Conservation (phyloP, 1,140 invertebrate genomes). For the Dendroctonus valens region DNA sequence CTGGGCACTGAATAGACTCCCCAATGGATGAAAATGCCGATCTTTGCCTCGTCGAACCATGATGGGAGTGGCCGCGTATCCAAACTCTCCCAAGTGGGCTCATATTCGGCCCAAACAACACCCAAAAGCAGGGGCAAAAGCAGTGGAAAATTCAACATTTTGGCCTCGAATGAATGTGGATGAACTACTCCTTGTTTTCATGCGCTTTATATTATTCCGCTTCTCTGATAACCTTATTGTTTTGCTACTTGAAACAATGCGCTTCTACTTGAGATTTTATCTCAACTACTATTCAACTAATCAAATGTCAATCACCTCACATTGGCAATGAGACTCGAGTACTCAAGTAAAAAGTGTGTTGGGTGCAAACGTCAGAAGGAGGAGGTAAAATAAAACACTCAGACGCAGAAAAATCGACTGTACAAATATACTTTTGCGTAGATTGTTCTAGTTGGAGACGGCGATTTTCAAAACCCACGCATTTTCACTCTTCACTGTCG, state of each 20-base stretch:
- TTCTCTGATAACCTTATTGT: neutral
- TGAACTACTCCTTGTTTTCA: neutral
- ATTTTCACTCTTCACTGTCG: conserved; percentile 38
- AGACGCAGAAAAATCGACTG: neutral
- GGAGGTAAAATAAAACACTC: too few species aligned
- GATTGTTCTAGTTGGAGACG: neutral
- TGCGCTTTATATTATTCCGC: neutral
- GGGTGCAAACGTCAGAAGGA: neutral
- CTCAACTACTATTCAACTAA: too few species aligned
- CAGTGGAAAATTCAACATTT: neutral
- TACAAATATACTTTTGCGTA: neutral
- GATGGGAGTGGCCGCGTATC: conserved; percentile 76
- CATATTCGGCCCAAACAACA: neutral
- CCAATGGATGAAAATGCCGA: conserved; percentile 95
- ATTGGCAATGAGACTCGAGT: neutral
- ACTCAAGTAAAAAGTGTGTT: neutral
- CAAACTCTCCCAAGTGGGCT: conserved; percentile 70
- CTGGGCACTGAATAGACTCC: conserved; percentile 89
- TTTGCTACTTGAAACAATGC: too few species aligned
- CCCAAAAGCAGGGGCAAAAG: neutral
- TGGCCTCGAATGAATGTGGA: neutral
- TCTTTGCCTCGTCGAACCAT: conserved; percentile 89
- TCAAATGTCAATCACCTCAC: neutral
- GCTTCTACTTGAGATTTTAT: too few species aligned
- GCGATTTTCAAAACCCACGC: conserved; percentile 45